phyloP scores from a whole-genome alignment of 2,888 invertebrate species.

The Amblyjoppa fuscipennis region DNA sequence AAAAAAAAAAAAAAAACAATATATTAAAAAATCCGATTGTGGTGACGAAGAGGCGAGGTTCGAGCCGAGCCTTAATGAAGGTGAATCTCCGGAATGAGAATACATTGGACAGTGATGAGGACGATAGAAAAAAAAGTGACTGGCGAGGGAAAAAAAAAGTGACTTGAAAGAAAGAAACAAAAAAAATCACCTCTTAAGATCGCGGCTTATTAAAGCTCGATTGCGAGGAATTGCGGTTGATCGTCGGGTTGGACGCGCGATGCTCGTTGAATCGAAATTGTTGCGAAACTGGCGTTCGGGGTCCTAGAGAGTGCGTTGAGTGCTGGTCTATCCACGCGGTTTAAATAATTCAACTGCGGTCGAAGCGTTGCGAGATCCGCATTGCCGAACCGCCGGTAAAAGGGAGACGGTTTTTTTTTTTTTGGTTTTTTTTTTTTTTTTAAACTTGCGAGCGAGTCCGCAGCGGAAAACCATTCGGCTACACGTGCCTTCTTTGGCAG shows the following conservation, averaged over 20 bases:
- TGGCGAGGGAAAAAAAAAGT: not conserved
- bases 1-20: not conserved
- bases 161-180: too few relatives aligned
- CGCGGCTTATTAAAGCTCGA: conserved; percentile 17
- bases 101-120: not conserved
- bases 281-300: conserved; percentile 35
- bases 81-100: conserved; percentile 13
- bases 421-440: conserved; percentile 9
- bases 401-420: not conserved
- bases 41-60: conserved; percentile 14
- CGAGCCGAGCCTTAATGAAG: not conserved
- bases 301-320: conserved; percentile 30
- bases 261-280: conserved; percentile 19
- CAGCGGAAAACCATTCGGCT: conserved; percentile 60
- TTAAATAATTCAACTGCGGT: conserved; percentile 76
- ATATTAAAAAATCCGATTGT: conserved; percentile 16
- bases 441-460: conserved; percentile 35
- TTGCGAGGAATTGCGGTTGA: conserved; percentile 22
- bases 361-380: conserved; percentile 49
- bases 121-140: conserved; percentile 1
- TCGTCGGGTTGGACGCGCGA: conserved; percentile 2
- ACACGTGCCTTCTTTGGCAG: conserved; percentile 69
- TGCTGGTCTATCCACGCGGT: conserved; percentile 60
- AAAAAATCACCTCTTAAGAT: conserved; percentile 17
- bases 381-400: not conserved